phyloP scores from a whole-genome alignment of 2,797 vertebrate genomes.

The Podargus strigoides region DNA sequence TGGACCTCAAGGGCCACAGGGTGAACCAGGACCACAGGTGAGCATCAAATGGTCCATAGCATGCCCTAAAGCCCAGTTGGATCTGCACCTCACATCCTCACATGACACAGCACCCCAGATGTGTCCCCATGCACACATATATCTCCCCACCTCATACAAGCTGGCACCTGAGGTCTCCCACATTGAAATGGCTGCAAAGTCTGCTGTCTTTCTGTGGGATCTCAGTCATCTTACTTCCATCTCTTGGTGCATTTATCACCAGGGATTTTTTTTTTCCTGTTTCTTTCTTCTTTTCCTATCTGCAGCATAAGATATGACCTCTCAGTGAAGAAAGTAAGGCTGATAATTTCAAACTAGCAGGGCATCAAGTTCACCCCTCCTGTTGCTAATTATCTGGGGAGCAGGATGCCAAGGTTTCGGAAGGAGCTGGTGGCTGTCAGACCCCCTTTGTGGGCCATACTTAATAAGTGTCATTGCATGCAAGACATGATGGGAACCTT shows the following conservation, averaged over 20 bases:
- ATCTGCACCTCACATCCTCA: not conserved
- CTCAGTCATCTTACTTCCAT: fast-evolving
- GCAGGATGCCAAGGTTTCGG: not conserved
- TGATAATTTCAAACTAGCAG: not conserved
- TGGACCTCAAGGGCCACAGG: slow-evolving; percentile 75
- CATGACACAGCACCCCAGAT: not conserved
- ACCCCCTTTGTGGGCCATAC: not conserved
- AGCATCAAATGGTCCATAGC: not conserved
- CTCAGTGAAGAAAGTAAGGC: not conserved
- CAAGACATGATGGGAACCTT: not conserved
- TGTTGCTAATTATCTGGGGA: not conserved
- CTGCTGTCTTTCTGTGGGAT: not conserved
- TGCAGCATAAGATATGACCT: not conserved
- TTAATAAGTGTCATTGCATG: slow-evolving; percentile 6
- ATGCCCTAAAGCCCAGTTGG: not conserved
- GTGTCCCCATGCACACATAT: not conserved
- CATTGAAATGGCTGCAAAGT: not conserved
- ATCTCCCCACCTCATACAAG: not conserved
- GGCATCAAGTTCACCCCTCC: not conserved
- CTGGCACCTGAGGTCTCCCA: not conserved
- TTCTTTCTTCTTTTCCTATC: not conserved
- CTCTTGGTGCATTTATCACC: not conserved
- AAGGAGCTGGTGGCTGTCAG: not conserved
- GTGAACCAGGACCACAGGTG: slow-evolving; percentile 81
- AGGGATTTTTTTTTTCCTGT: fast-evolving